These are phyloP conservation scores for Ferdinandea cuprea DNA, from an alignment of 2,888 invertebrate genomes.

Conservation along the genomic window DNA sequence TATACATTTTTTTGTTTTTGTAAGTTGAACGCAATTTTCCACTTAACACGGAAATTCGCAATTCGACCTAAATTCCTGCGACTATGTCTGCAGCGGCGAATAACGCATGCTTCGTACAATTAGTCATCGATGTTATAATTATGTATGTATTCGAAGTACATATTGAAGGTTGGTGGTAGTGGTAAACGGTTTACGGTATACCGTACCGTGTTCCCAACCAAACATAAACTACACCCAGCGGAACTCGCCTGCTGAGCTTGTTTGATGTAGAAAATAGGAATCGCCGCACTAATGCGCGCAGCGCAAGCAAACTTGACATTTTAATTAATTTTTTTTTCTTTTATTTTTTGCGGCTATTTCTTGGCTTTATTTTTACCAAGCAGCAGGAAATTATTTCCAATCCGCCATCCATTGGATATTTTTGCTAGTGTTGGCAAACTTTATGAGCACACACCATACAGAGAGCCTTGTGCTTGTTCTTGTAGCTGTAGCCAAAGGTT, in stretches of 20 bases:
- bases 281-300: slow-evolving; percentile 22
- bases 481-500: slow-evolving; percentile 23
- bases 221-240: slow-evolving; percentile 4
- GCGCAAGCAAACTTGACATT: slow-evolving; percentile 54
- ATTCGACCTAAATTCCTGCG: slow-evolving; percentile 53
- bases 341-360: not conserved
- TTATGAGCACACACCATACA: not conserved
- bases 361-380: not conserved
- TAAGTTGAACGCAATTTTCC: slow-evolving; percentile 37
- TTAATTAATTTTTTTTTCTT: slow-evolving; percentile 51
- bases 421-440: slow-evolving; percentile 32
- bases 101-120: slow-evolving; percentile 33
- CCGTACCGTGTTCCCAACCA: slow-evolving; percentile 2
- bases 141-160: not conserved
- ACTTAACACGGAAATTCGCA: slow-evolving; percentile 58
- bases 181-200: not conserved
- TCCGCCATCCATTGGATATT: slow-evolving; percentile 34
- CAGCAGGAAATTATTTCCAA: slow-evolving; percentile 55
- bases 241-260: slow-evolving; percentile 22
- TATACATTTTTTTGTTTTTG: no score
- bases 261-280: slow-evolving; percentile 35
- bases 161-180: not conserved
- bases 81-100: slow-evolving; percentile 11
- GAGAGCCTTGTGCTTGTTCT: slow-evolving; percentile 41
- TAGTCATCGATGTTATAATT: slow-evolving; percentile 30